These are phyloP conservation scores for Melanotaenia parkinsoni DNA, from an alignment of 2,797 vertebrate species.

Conservation along the genomic window DNA sequence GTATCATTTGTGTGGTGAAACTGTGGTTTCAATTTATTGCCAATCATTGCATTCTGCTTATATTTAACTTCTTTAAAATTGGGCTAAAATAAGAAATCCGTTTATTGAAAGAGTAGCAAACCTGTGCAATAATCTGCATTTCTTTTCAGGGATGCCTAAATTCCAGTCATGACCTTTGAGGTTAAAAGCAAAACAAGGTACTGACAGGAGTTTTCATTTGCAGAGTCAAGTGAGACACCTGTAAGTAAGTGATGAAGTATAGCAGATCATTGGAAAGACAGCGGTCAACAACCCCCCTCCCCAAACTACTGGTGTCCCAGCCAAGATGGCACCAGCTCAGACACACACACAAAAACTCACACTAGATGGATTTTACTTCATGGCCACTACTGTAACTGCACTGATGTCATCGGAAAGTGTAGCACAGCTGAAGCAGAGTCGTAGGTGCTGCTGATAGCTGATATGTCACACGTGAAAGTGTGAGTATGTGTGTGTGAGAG, in stretches of 20 bases:
- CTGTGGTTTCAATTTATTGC: background rate
- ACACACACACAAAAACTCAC: conserved; percentile 13
- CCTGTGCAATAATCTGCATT: background rate
- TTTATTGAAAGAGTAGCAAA: background rate
- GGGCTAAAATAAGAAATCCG: background rate
- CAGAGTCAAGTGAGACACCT: conserved; percentile 5
- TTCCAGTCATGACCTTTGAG: conserved; percentile 33
- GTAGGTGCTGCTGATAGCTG: conserved; percentile 33
- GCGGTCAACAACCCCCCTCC: conserved; percentile 36
- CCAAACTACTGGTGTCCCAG: conserved; percentile 44
- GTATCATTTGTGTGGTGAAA: conserved; percentile 13
- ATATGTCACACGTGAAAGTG: conserved; percentile 43
- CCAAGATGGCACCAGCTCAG: conserved; percentile 65
- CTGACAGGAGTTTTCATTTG: conserved; percentile 23
- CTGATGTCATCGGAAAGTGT: conserved; percentile 64
- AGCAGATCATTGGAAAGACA: conserved; percentile 40
- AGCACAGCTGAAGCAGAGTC: conserved; percentile 16
- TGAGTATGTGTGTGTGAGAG: conserved; percentile 9
- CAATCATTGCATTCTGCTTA: background rate
- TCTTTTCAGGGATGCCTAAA: conserved; percentile 2
- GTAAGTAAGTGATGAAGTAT: conserved; percentile 40
- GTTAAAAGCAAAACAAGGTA: conserved; percentile 18
- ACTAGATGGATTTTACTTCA: conserved; percentile 51
- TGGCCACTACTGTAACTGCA: conserved; percentile 46
- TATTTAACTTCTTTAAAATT: background rate